Evolutionary conservation across 2,113 vertebrate genomes (phyloP).

Genomic region (Notothenia rossii): DNA sequence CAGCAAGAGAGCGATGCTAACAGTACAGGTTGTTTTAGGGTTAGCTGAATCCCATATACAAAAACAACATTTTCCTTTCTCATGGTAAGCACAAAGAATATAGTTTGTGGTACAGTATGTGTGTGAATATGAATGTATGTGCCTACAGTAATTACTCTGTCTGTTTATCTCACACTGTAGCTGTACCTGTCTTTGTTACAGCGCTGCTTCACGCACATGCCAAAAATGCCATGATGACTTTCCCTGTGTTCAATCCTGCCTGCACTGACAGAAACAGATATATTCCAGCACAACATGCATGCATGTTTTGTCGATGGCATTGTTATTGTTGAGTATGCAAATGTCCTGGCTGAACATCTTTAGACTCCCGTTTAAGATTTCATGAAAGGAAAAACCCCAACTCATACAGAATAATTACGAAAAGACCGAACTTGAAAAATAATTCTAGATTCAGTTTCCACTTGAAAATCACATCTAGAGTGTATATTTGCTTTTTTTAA

Average conservation of each 20-base stretch:
- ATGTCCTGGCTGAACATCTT: conserved; percentile 27
- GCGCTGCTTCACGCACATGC: conserved; percentile 31
- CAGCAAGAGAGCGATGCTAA: conserved; percentile 22
- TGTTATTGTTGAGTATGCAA: conserved; percentile 33
- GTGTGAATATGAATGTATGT: conserved; percentile 31
- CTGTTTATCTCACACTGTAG: conserved; percentile 55
- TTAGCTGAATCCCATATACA: conserved; percentile 39
- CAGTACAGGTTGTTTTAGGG: conserved; percentile 35
- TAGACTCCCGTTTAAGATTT: not conserved
- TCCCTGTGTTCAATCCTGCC: conserved; percentile 14
- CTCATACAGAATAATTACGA: not conserved
- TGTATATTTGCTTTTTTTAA: conserved; percentile 21
- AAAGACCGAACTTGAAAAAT: conserved; percentile 1
- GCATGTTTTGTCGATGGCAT: not conserved
- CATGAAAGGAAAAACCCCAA: conserved; percentile 11
- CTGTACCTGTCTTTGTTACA: conserved; percentile 63
- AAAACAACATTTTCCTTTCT: conserved; percentile 24
- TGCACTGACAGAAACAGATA: conserved; percentile 28
- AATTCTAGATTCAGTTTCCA: conserved; percentile 18
- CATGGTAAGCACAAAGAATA: conserved; percentile 19
- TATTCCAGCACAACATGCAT: conserved; percentile 23
- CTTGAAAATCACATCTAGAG: conserved; percentile 35
- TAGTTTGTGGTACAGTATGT: conserved; percentile 24
- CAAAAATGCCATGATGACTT: conserved; percentile 38
- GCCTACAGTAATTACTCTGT: conserved; percentile 60